These are phyloP conservation scores for Blastobasis lacticolella DNA, from an alignment of 2,888 invertebrate genomes.

Conservation along the genomic window DNA sequence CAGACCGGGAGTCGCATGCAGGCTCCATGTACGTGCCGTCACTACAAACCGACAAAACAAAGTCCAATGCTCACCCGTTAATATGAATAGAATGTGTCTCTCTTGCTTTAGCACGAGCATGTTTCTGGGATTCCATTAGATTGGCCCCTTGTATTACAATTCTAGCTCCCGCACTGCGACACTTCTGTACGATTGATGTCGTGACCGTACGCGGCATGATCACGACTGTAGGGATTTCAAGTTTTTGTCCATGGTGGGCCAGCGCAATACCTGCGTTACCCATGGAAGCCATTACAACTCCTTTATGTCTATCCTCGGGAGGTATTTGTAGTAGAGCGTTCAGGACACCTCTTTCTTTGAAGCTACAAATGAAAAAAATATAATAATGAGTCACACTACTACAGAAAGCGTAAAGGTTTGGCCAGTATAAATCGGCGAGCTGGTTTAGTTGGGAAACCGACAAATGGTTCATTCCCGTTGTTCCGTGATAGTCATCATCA, in stretches of 20 bases:
- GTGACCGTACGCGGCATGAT: conserved; percentile 80
- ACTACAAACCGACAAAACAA: no score
- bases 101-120: conserved; percentile 74
- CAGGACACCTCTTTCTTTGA: conserved; percentile 82
- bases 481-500: no score
- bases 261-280: conserved; percentile 82
- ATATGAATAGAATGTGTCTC: conserved; percentile 65
- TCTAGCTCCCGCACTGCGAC: conserved; percentile 77
- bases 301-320: conserved; percentile 72
- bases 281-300: conserved; percentile 80
- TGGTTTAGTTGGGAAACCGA: no score
- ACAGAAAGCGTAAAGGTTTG: no score
- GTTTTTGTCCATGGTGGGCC: conserved; percentile 76
- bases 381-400: no score
- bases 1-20: no score
- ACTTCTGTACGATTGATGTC: conserved; percentile 78
- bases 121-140: conserved; percentile 74
- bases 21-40: no score
- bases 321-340: conserved; percentile 75
- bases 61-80: conserved; percentile 67
- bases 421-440: no score
- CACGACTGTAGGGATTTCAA: conserved; percentile 76
- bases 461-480: no score
- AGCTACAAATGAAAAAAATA: conserved; percentile 48
- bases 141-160: conserved; percentile 78